A percentile compares a stretch with the other conserved stretches of the same genome.
These are phyloP conservation scores for Cisticola juncidis DNA, from an alignment of 2,113 vertebrate species.

Conservation along the genomic window DNA sequence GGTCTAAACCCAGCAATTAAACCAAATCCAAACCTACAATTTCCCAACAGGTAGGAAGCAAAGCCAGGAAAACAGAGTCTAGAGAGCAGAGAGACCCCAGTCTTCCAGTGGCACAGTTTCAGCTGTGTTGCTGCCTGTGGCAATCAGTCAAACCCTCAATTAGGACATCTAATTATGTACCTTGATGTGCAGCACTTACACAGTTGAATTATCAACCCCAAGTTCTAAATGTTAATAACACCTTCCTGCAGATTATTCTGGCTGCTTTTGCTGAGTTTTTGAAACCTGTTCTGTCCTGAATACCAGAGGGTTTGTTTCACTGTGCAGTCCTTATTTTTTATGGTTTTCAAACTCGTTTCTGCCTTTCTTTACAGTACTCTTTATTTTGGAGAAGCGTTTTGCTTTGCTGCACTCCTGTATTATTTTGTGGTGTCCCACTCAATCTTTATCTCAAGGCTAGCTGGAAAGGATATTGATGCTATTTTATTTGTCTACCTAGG, in stretches of 20 bases:
- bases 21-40: neutral
- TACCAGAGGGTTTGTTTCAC: neutral
- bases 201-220: neutral
- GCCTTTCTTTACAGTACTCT: neutral
- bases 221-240: conserved; percentile 4
- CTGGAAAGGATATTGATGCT: neutral
- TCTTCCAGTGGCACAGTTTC: neutral
- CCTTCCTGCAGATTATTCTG: neutral
- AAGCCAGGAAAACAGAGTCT: neutral
- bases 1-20: conserved; percentile 1
- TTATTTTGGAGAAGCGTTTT: neutral
- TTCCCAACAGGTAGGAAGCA: neutral
- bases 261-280: neutral
- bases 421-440: neutral
- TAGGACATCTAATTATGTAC: neutral
- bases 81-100: neutral
- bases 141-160: neutral
- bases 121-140: neutral
- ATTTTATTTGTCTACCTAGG: neutral
- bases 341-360: neutral
- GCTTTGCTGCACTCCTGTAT: neutral
- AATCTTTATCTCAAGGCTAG: neutral
- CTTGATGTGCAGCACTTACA: neutral
- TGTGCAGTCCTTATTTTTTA: neutral
- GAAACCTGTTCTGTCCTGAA: neutral